Base-by-base conservation (phyloP, 2,113 vertebrate genomes). In the Dermatemys mawii region DNA sequence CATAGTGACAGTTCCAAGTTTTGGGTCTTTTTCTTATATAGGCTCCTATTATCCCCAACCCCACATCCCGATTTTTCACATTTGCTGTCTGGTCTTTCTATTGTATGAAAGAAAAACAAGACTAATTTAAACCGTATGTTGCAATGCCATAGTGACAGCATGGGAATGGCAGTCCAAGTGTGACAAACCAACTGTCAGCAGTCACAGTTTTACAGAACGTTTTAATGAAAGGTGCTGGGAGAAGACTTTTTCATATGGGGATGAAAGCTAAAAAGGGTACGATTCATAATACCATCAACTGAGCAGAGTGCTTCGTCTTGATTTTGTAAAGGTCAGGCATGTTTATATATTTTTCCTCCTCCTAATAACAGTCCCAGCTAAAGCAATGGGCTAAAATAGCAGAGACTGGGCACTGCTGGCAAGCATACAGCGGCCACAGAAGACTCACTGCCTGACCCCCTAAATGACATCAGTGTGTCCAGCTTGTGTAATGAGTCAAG, bases 361-460 rank as follows among this genome's bases (percentile, higher is more conserved):
- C 81, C 92, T 90, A 95, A 96, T 57, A 96, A 90, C 92, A 91
- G 44, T 82, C 92, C 84, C 53, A 29, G 94, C 89, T 88, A 96
- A 88, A 93, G 51, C 38, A 38, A 55, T 4, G n/a, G 81, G 49
- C 79, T 93, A 94, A 96, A 97, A 96, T 48, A 89, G 88, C 84
- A 86, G 49, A 90, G 78, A 16, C 14, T 60, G 38, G 88, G 84
- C 70, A 81, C 81, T 14, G 1, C 38, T 70, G 90, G 88, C 93
- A 95, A 93, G 81, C 67, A 85, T 0, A 41, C 10, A 54, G 27
- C 46, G 85, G 83, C 81, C 88, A 8, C 75, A 81, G 95, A 91
- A 95, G 75, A 3, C 57, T 94, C 78, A 78, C 83, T 29, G 75
- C 89, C 79, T 9, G 80, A 27, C 13, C 83, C 55, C 54, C 11